Evolutionary conservation across 64 coral and sea anemone genomes (phyloP), one percentile per base, ranked within the genome.

Genomic region (Pocillopora verrucosa): DNA sequence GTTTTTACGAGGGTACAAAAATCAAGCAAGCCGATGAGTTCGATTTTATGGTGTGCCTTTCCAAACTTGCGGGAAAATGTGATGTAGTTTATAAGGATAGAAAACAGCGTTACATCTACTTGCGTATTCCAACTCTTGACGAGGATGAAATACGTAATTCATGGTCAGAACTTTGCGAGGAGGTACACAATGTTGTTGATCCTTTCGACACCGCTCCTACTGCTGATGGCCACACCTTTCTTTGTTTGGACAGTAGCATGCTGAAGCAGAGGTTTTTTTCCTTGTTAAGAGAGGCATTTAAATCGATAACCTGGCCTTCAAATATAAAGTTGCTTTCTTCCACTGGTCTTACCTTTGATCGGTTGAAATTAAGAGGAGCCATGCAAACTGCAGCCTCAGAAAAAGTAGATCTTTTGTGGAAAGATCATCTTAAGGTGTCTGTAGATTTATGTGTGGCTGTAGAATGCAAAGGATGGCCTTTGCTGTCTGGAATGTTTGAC

Each of bases 1-100:
- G 82, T 37, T 84, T 84, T 70, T 84, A 84, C 64, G 65, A 84
- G 56, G 82, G 82, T 7, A 84, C 82, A 16, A 84, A 84, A 64
- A 84, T 84, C 19, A 68, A 19, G 2, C 34, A 84, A 24, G 4
- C 34, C 56, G 63, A 70, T 56, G 81, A 84, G 17, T 84, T 84
- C 35, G 81, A 84, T 70, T 84, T 72, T 64, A 70, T 84, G 62
- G 81, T 56, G 24, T 69, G 36, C 16, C 81, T 84, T 69, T 35
- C 63, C 4, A 70, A 64, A 56, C 17, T 84, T 37, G 1, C 81
- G 16, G 36, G 17, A 19, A n/a, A 69, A 14, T 84, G 81, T 84
- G 81, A 84, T n/a, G 45, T 84, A 17, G 63, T 56, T 2, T 84
- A 84, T 64, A 16, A 5, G 63, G 63, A 56, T 11, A 38, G 6